Conservation (phyloP, 2,888 invertebrate genomes). For the Ypsolopha scabrella region DNA sequence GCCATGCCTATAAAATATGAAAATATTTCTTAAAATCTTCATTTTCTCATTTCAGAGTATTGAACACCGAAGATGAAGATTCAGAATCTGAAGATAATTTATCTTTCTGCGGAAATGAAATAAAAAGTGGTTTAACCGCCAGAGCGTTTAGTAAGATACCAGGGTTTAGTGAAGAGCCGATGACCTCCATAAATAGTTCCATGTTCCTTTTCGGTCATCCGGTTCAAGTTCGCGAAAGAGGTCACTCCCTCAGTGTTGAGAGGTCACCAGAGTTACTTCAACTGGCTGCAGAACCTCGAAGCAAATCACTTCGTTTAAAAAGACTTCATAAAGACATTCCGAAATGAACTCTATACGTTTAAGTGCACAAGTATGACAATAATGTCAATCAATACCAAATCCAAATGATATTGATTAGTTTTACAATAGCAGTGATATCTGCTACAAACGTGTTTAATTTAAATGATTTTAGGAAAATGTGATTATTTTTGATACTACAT, state of each 20-base stretch:
- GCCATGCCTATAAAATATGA: neutral
- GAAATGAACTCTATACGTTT: constrained; percentile 16
- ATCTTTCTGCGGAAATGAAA: constrained; percentile 26
- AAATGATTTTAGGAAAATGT: no score
- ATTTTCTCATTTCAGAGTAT: constrained; percentile 29
- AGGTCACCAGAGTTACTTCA: constrained; percentile 32
- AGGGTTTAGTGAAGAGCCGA: constrained; percentile 29
- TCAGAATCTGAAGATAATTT: constrained; percentile 15
- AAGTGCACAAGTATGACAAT: neutral
- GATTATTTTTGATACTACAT: no score
- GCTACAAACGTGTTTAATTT: no score
- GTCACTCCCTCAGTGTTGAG: constrained; percentile 46
- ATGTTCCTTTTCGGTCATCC: constrained; percentile 18
- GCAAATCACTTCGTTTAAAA: constrained; percentile 55
- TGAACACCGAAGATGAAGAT: constrained; percentile 32
- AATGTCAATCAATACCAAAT: neutral
- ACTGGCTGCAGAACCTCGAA: constrained; percentile 39
- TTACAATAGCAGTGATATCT: neutral
- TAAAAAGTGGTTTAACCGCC: constrained; percentile 30
- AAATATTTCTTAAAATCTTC: neutral
- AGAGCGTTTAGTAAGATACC: constrained; percentile 23
- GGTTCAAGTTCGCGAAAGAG: constrained; percentile 35
- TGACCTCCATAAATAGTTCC: constrained; percentile 26
- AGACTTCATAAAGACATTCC: constrained; percentile 24
- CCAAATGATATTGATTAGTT: neutral